Conservation (phyloP, 2,797 vertebrate genomes). For the Siniperca scherzeri region DNA sequence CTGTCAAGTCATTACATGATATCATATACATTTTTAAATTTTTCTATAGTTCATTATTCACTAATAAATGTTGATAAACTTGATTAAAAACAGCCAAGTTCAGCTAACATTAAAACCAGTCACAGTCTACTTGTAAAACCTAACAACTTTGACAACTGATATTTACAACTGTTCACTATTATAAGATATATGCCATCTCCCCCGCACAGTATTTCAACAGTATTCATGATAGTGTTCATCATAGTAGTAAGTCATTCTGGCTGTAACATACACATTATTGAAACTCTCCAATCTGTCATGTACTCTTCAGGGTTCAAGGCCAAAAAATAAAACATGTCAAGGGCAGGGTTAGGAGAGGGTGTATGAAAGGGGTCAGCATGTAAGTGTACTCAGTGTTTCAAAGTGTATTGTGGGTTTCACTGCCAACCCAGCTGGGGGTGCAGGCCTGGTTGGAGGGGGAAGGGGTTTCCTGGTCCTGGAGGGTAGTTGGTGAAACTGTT, state of each 20-base stretch:
- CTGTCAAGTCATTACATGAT: constrained; percentile 56
- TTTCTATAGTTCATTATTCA: constrained; percentile 63
- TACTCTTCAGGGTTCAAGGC: constrained; percentile 32
- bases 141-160: constrained; percentile 54
- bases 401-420: constrained; percentile 67
- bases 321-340: not conserved
- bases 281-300: constrained; percentile 8
- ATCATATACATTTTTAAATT: constrained; percentile 51
- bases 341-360: not conserved
- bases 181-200: not conserved
- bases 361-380: not conserved
- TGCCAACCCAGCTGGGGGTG: constrained; percentile 96
- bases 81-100: constrained; percentile 62
- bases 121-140: constrained; percentile 62
- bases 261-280: constrained; percentile 30
- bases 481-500: constrained; percentile 93
- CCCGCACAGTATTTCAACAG: not conserved
- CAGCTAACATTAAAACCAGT: constrained; percentile 65
- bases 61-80: constrained; percentile 59
- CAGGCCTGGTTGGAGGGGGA: constrained; percentile 93
- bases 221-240: constrained; percentile 49
- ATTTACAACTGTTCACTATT: constrained; percentile 61
- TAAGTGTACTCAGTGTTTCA: constrained; percentile 21
- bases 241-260: constrained; percentile 6
- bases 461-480: constrained; percentile 91